Conservation (phyloP, 2,113 vertebrate genomes). For the Amphiprion percula region DNA sequence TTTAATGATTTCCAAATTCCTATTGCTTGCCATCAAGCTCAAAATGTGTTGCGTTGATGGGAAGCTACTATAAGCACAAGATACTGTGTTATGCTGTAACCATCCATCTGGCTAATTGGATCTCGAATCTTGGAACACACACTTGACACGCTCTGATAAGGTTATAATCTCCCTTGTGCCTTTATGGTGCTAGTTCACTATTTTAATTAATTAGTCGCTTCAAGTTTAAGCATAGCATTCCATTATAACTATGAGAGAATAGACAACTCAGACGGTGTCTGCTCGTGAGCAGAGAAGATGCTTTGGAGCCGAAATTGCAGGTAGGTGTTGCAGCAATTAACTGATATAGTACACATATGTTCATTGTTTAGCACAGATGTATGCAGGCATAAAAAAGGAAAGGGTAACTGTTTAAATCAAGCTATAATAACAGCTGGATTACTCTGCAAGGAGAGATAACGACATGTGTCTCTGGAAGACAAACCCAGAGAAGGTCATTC, state of each 20-base stretch:
- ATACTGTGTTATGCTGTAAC: constrained; percentile 46
- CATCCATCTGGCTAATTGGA: constrained; percentile 77
- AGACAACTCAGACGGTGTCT: neutral
- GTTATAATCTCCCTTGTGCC: constrained; percentile 76
- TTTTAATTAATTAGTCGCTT: constrained; percentile 73
- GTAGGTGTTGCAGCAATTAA: constrained; percentile 15
- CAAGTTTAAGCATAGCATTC: constrained; percentile 39
- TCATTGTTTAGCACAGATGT: constrained; percentile 38
- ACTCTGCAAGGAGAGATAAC: constrained; percentile 65
- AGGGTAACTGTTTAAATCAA: constrained; percentile 69
- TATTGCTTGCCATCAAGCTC: neutral
- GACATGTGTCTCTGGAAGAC: constrained; percentile 60
- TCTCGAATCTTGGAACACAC: constrained; percentile 63
- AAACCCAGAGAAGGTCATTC: constrained; percentile 79
- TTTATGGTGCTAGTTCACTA: constrained; percentile 42
- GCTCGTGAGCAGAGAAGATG: constrained; percentile 3
- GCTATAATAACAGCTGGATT: constrained; percentile 72
- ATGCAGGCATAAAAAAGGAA: constrained; percentile 16
- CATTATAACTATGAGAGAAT: constrained; percentile 7
- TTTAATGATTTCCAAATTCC: constrained; percentile 1
- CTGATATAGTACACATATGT: constrained; percentile 21
- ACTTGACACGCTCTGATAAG: constrained; percentile 75
- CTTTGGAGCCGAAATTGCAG: constrained; percentile 12
- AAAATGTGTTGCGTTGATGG: constrained; percentile 8
- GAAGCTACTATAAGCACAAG: constrained; percentile 19